A percentile compares a stretch with the other conserved stretches of the same genome.
Conservation (phyloP, 2,888 invertebrate genomes). For the Aphodius sticticus region DNA sequence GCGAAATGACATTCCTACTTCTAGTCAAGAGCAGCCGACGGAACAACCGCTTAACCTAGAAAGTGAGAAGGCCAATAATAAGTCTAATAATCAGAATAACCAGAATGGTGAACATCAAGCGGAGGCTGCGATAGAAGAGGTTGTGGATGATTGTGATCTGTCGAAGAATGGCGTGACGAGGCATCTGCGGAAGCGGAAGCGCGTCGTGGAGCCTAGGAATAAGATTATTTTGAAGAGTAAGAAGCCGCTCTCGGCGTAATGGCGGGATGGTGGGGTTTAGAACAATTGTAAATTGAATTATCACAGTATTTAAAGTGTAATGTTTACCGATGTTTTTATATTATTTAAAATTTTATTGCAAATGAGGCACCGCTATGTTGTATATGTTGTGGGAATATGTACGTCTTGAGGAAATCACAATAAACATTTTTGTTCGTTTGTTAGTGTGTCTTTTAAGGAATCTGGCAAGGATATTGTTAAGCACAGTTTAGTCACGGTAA, state of each 20-base stretch:
- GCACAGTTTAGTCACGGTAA: no score
- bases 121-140: constrained; percentile 29
- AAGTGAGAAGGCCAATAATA: constrained; percentile 6
- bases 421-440: background rate
- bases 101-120: constrained; percentile 7
- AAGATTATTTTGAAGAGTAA: constrained; percentile 46
- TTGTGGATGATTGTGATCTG: constrained; percentile 16
- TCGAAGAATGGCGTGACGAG: constrained; percentile 38
- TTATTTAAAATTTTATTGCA: background rate
- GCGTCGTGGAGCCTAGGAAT: constrained; percentile 45
- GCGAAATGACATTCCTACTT: constrained; percentile 20
- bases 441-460: background rate
- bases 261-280: background rate
- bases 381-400: background rate
- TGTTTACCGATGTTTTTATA: background rate
- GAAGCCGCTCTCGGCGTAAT: constrained; percentile 43
- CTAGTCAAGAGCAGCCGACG: constrained; percentile 21
- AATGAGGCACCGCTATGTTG: background rate
- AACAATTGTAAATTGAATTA: background rate
- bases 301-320: background rate
- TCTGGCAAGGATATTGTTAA: no score
- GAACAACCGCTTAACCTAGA: constrained; percentile 22
- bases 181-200: constrained; percentile 50
- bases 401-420: background rate
- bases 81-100: background rate